Conservation (phyloP, 1,140 invertebrate species). For the Dysdera silvatica region DNA sequence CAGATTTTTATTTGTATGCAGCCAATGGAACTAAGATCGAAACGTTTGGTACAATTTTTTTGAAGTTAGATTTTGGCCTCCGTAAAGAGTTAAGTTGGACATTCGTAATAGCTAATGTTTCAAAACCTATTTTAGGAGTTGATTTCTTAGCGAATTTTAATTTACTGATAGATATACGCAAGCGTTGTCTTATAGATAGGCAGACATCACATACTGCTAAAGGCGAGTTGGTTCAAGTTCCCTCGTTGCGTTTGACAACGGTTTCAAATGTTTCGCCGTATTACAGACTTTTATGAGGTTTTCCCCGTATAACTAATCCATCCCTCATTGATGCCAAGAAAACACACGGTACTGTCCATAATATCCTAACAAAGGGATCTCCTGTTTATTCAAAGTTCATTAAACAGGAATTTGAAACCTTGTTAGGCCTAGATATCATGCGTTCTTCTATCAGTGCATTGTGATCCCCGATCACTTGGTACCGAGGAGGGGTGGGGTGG, state of each 20-base stretch:
- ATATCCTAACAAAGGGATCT: constrained; percentile 9
- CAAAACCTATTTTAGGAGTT: constrained; percentile 19
- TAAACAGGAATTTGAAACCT: constrained; percentile 11
- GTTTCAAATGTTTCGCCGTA: too few species aligned
- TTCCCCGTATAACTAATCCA: too few species aligned
- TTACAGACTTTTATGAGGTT: too few species aligned
- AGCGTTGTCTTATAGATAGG: too few species aligned
- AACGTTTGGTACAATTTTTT: constrained; percentile 3
- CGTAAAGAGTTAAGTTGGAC: background rate
- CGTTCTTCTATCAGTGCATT: constrained; percentile 26
- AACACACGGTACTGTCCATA: background rate
- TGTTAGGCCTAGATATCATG: constrained; percentile 18
- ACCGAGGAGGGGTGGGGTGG: constrained; percentile 25
- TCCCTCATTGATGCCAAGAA: too few species aligned
- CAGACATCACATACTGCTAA: too few species aligned
- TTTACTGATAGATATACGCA: too few species aligned
- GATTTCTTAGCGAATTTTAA: constrained; percentile 6
- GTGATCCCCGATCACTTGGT: constrained; percentile 35
- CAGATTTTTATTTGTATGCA: too few species aligned
- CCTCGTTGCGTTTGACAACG: too few species aligned
- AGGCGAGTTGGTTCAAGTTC: too few species aligned
- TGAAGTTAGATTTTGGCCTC: constrained; percentile 9
- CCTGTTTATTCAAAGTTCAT: constrained; percentile 1
- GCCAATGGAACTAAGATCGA: constrained; percentile 19
- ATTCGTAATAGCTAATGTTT: constrained; percentile 17